Conservation (phyloP, 2,797 vertebrate species). For the Myioborus melanocephalus region DNA sequence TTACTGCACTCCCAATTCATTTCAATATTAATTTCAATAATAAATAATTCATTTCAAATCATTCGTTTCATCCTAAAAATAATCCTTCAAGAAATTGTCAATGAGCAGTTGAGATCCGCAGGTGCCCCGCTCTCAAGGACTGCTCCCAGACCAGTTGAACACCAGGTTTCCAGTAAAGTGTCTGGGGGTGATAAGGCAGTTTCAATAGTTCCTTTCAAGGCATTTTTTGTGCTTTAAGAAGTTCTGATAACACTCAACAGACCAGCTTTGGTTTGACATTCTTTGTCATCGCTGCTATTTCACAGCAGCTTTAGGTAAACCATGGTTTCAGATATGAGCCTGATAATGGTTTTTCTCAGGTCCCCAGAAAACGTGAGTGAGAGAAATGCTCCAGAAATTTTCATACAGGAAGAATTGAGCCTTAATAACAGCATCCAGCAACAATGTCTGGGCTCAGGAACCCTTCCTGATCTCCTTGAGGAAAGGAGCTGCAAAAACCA, state of each 20-base stretch:
- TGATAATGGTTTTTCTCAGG: background rate
- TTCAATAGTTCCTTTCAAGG: background rate
- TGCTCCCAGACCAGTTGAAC: background rate
- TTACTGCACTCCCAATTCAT: fast-evolving
- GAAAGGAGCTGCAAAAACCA: background rate
- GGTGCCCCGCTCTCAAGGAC: background rate
- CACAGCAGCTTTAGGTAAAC: background rate
- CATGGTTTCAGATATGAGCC: background rate
- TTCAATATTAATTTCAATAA: too few relatives aligned
- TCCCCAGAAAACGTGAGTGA: fast-evolving
- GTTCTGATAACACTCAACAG: background rate
- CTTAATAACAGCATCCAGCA: background rate
- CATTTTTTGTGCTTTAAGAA: background rate
- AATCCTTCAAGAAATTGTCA: background rate
- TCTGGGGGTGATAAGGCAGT: background rate
- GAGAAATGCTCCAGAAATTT: background rate
- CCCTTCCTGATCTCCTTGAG: background rate
- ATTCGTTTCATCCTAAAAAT: background rate
- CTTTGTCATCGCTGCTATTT: background rate
- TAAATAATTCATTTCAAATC: fast-evolving
- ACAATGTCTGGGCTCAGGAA: background rate
- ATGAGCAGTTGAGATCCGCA: fast-evolving
- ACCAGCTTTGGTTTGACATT: background rate
- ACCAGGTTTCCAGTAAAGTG: slow-evolving; percentile 11
- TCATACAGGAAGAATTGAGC: background rate